Conservation (phyloP, 2,797 vertebrate species). For the Lepilemur septentrionalis region DNA sequence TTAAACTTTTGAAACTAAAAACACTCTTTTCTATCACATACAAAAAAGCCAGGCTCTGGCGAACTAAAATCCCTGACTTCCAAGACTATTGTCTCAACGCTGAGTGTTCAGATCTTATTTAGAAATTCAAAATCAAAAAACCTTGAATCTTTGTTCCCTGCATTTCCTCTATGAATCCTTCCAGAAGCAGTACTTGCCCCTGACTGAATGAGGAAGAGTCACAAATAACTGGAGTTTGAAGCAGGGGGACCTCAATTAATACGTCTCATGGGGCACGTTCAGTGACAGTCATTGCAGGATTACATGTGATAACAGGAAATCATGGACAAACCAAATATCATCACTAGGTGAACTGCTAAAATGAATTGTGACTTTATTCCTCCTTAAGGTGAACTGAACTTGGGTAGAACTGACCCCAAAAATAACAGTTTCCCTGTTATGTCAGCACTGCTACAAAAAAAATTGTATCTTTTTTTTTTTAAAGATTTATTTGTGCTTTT, state of each 20-base stretch:
- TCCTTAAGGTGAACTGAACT: background rate
- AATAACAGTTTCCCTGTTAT: background rate
- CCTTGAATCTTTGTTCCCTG: background rate
- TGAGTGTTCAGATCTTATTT: background rate
- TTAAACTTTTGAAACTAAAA: conserved; percentile 28
- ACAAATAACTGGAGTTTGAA: background rate
- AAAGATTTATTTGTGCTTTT: background rate
- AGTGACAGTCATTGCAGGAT: background rate
- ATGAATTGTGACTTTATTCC: background rate
- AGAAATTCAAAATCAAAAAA: background rate
- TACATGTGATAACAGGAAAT: background rate
- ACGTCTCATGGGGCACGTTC: background rate
- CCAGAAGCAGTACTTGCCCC: background rate
- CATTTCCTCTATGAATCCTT: background rate
- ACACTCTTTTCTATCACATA: background rate
- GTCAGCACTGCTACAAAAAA: background rate
- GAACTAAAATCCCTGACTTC: background rate
- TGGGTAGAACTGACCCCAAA: background rate
- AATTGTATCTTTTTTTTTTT: background rate
- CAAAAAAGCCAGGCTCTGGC: background rate
- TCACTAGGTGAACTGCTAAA: background rate
- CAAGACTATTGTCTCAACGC: background rate
- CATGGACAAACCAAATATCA: background rate
- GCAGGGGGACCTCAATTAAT: background rate
- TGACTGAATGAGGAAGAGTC: background rate